A percentile compares a stretch with the other conserved stretches of the same genome.
These are phyloP conservation scores for Neodontobutis hainanensis DNA, from an alignment of 2,113 vertebrate genomes.

Conservation along the genomic window DNA sequence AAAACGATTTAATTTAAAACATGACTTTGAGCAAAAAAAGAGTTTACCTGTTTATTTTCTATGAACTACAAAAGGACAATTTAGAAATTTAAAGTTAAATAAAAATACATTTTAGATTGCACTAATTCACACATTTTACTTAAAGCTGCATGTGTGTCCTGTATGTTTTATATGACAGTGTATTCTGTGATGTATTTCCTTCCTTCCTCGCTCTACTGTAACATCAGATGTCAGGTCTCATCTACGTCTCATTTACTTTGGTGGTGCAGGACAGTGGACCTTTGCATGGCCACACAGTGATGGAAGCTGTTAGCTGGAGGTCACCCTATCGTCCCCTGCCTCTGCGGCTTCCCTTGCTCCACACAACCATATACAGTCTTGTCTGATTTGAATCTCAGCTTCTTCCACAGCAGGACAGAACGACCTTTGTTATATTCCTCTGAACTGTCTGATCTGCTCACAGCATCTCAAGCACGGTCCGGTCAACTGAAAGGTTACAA, in stretches of 20 bases:
- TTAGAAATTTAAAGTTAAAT: too few species aligned
- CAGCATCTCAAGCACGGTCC: conserved; percentile 3
- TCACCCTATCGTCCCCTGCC: not conserved
- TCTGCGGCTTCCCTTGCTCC: not conserved
- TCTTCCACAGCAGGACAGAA: conserved; percentile 37
- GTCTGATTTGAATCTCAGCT: conserved; percentile 37
- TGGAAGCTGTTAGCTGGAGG: conserved; percentile 22
- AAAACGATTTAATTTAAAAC: too few species aligned
- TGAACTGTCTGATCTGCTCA: conserved; percentile 19
- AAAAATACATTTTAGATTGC: too few species aligned
- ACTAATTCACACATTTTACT: too few species aligned
- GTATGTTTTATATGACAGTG: not conserved
- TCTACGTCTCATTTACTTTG: conserved; percentile 19
- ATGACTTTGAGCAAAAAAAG: too few species aligned
- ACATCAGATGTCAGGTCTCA: conserved; percentile 28
- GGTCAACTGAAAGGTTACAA: not conserved
- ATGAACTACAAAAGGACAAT: too few species aligned
- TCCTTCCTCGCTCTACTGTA: conserved; percentile 1
- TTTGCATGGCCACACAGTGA: conserved; percentile 32
- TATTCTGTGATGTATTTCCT: not conserved
- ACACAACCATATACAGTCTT: conserved; percentile 34
- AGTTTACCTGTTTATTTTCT: too few species aligned
- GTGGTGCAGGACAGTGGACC: conserved; percentile 40
- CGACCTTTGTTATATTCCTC: conserved; percentile 47
- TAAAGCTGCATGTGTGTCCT: too few species aligned